Base-by-base conservation (phyloP, 2,113 vertebrate species). In the Cebus imitator region DNA sequence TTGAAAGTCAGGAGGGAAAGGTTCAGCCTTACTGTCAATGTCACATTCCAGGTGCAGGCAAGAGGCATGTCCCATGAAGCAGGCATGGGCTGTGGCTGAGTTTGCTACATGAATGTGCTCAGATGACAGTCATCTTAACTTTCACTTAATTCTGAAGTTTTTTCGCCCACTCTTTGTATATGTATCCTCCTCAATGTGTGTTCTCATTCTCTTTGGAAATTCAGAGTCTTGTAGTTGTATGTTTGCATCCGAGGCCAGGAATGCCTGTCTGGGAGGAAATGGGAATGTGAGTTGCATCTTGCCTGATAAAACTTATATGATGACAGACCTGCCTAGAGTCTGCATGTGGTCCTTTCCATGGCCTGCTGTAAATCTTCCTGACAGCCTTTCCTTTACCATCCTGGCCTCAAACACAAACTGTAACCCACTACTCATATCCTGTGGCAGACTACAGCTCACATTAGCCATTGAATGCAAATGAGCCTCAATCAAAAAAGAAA, bases 391-490 rank as follows among this genome's bases (percentile, higher is more conserved):
- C 94, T 95, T 87, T 58, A 64, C 89, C 73, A 55, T 81, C 86
- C 70, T 76, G 70, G 90, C 80, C 61, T 93, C 83, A 61, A 35
- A 87, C 61, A 64, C 86, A 58, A 45, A 88, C 80, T 87, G 10
- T 35, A 85, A 92, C 94, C 94, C 87, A 87, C 95, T 94, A 9
- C 76, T 93, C 95, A 92, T 93, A 96, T 97, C 97, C 95, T 96
- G 97, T 95, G 92, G 94, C 89, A 87, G 93, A 84, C 81, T 50
- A 61, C 89, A 76, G 86, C 95, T 96, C 98, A 97, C 61, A 76
- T 95, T 94, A 96, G 96, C 97, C 92, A 96, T 87, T 75, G n/a
- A 92, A 96, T 98, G 93, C 97, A 97, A 95, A 97, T 97, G 81
- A 85, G 76, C 35, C 61, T 90, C 94, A 88, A 90, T 97, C 96